Evolutionary conservation across 2,888 invertebrate species (phyloP).

Genomic region (Caprella mutica): DNA sequence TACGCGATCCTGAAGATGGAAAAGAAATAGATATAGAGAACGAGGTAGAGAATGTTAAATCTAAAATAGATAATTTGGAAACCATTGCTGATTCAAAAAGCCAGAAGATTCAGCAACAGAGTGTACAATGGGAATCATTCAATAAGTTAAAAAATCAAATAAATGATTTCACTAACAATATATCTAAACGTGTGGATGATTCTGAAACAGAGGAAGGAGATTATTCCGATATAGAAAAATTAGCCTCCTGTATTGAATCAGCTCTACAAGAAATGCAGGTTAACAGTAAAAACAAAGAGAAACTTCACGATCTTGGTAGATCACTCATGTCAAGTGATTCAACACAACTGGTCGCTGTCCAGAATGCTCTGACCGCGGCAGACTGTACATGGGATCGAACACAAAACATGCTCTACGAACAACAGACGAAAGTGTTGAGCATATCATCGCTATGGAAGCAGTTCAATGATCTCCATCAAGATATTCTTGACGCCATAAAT

Average conservation of each 20-base stretch:
- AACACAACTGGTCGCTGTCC: conserved; percentile 63
- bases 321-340: conserved; percentile 70
- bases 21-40: conserved; percentile 54
- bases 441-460: conserved; percentile 62
- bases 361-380: conserved; percentile 62
- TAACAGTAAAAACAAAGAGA: conserved; percentile 48
- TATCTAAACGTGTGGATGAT: conserved; percentile 15
- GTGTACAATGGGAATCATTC: conserved; percentile 63
- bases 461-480: conserved; percentile 58
- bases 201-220: conserved; percentile 34
- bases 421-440: conserved; percentile 60
- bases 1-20: conserved; percentile 56
- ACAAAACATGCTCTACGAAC: conserved; percentile 59
- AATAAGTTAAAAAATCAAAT: conserved; percentile 59
- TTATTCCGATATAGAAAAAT: conserved; percentile 36
- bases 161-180: conserved; percentile 39
- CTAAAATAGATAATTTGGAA: conserved; percentile 43
- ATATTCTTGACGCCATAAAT: conserved; percentile 56
- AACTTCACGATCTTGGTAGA: conserved; percentile 65
- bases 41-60: conserved; percentile 58
- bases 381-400: conserved; percentile 63
- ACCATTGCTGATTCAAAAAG: conserved; percentile 37
- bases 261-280: conserved; percentile 38
- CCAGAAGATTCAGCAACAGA: conserved; percentile 40
- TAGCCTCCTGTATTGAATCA: conserved; percentile 37